These are phyloP conservation scores for Cecropterus lyciades DNA, from an alignment of 1,140 invertebrate genomes.

Conservation along the genomic window DNA sequence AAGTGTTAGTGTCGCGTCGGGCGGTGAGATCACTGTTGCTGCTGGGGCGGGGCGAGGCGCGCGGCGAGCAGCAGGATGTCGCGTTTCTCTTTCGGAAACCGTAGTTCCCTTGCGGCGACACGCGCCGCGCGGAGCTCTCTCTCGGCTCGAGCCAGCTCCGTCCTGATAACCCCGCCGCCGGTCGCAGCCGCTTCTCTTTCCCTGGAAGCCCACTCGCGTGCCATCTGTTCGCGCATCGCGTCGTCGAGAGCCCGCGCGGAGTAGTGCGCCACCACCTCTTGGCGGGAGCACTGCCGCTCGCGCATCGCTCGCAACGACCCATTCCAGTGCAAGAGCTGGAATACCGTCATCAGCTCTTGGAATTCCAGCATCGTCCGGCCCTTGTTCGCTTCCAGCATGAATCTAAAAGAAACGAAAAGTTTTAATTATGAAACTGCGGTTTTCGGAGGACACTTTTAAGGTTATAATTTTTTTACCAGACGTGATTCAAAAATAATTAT, in stretches of 20 bases:
- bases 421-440: background rate
- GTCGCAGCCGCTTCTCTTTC: conserved; percentile 90
- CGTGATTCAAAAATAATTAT: too few species aligned
- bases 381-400: conserved; percentile 97
- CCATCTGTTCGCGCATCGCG: conserved; percentile 98
- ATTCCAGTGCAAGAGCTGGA: conserved; percentile 98
- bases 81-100: conserved; percentile 98
- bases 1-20: conserved; percentile 57
- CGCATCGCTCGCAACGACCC: conserved; percentile 96
- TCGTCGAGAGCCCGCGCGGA: conserved; percentile 95
- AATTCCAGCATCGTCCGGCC: conserved; percentile 98
- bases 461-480: too few species aligned
- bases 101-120: conserved; percentile 94
- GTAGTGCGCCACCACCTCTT: conserved; percentile 97
- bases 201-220: conserved; percentile 96
- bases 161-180: conserved; percentile 89
- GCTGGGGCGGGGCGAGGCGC: conserved; percentile 86
- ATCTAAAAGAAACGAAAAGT: conserved; percentile 73
- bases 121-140: conserved; percentile 95
- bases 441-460: too few species aligned
- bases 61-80: conserved; percentile 96
- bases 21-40: conserved; percentile 78
- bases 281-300: conserved; percentile 96
- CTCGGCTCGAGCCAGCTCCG: conserved; percentile 93
- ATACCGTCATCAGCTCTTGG: conserved; percentile 98